Evolutionary conservation across 30 jellyfish, hydroid and myxozoan species (phyloP), one percentile per base, ranked within the genome.

Genomic region (Aurelia coerulea): DNA sequence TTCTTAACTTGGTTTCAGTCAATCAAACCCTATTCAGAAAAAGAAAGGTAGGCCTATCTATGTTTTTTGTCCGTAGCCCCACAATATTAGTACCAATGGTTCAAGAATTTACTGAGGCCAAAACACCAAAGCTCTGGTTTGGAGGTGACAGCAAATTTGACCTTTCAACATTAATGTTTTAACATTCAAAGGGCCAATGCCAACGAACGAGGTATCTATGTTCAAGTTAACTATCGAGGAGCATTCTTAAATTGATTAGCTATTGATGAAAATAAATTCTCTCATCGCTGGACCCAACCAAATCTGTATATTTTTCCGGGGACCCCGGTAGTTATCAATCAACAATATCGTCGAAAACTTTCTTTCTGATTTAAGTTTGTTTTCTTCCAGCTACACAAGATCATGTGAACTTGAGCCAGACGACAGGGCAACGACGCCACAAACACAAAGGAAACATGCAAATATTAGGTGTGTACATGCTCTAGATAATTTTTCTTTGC

Each of bases 1-100:
- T 94, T 94, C 52, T 37, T 78, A 1, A 59, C 91, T 16, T 94
- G 99, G 99, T 89, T 94, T 62, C 89, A 90, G 33, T 59, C 85
- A 19, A 59, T 94, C 17, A 62, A 79, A 34, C 79, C 97, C 5
- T 87, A 83, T 60, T 50, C 96, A 13, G 99, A 94, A 31, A 89
- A 94, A 31, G 97, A 94, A 56, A 86, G 99, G 99, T 94, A 53
- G 16, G 46, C 6, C 11, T 19, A 7, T 23, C 14, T 42, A 17
- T 56, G 51, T 74, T 33, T 17, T 32, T 1, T n/a, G n/a, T n/a
- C n/a, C n/a, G 50, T 39, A 39, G 50, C 7, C 50, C 50, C 50
- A 8, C 50, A 39, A 39, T 8, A 39, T 39, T 39, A 2, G 50
- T 8, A 39, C 50, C 3, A 39, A 39, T 39, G 50, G 5, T 39